Evolutionary conservation across 1,140 invertebrate genomes (phyloP).

Genomic region (Paralvinella palmiformis): DNA sequence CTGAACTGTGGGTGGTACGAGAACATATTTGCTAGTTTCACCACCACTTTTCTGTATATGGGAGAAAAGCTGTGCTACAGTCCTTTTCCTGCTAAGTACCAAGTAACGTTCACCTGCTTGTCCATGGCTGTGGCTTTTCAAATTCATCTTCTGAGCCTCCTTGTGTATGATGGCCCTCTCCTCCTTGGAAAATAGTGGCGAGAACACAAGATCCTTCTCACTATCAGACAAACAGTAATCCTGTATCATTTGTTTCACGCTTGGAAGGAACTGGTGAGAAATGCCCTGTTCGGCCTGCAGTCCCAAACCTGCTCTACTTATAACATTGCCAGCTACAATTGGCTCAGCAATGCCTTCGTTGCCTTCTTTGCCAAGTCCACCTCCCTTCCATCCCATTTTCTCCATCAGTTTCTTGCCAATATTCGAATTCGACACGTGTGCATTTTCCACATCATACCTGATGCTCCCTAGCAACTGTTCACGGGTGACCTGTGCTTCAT

Average conservation of each 20-base stretch:
- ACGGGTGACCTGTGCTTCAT: constrained; percentile 25
- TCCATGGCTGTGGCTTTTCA: constrained; percentile 59
- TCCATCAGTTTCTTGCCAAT: constrained; percentile 63
- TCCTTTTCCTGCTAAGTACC: constrained; percentile 52
- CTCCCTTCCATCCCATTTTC: constrained; percentile 75
- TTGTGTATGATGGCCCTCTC: constrained; percentile 63
- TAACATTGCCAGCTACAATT: constrained; percentile 41
- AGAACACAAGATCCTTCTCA: constrained; percentile 60
- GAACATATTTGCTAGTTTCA: constrained; percentile 46
- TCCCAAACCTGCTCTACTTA: constrained; percentile 36
- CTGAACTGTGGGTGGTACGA: constrained; percentile 43
- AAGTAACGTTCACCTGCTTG: constrained; percentile 48
- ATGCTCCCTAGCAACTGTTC: constrained; percentile 51
- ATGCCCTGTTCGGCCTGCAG: constrained; percentile 27
- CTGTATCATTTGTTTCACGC: constrained; percentile 26
- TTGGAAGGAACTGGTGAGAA: constrained; percentile 25
- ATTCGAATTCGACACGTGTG: constrained; percentile 64
- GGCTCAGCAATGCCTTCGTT: constrained; percentile 64
- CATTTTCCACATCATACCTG: constrained; percentile 72
- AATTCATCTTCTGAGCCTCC: constrained; percentile 43
- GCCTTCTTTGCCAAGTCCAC: constrained; percentile 62
- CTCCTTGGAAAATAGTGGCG: constrained; percentile 63
- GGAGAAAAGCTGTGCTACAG: constrained; percentile 36
- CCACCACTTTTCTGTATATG: constrained; percentile 43
- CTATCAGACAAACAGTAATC: constrained; percentile 31